Evolutionary conservation across 2,113 vertebrate genomes (phyloP).

Genomic region (Scolopax mira): DNA sequence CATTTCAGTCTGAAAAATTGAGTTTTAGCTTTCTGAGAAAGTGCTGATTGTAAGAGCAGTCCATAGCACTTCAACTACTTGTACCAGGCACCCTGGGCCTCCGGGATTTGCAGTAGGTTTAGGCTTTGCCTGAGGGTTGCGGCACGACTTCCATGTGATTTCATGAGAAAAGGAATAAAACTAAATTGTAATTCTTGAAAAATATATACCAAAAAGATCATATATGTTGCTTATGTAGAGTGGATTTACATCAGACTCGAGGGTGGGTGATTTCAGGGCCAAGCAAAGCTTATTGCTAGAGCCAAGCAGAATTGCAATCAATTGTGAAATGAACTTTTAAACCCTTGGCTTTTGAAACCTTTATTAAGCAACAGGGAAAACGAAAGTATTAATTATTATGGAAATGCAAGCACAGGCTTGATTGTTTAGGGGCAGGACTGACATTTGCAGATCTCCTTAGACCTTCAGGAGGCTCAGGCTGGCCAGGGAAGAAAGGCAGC

Average conservation of each 20-base stretch:
- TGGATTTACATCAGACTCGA: not conserved
- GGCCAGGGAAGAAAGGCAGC: not conserved
- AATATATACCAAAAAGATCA: not conserved
- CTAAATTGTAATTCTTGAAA: not conserved
- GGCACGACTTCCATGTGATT: not conserved
- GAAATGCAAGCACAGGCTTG: not conserved
- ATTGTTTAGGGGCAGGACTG: not conserved
- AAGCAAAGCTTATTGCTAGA: not conserved
- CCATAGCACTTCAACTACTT: not conserved
- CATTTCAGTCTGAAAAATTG: constrained; percentile 8
- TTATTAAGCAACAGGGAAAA: not conserved
- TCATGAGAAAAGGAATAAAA: not conserved
- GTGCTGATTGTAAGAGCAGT: not conserved
- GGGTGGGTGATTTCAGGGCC: not conserved
- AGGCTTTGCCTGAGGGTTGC: not conserved
- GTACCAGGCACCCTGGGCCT: not conserved
- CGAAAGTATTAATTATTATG: not conserved
- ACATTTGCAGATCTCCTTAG: not conserved
- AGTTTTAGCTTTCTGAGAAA: constrained; percentile 22
- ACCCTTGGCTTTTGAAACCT: not conserved
- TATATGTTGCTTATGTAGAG: not conserved
- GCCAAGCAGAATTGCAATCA: not conserved
- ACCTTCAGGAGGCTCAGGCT: not conserved
- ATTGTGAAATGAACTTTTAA: constrained; percentile 22
- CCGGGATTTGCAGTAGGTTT: not conserved